These are phyloP conservation scores for Noctua fimbriata DNA, from an alignment of 2,888 invertebrate genomes.

Conservation along the genomic window DNA sequence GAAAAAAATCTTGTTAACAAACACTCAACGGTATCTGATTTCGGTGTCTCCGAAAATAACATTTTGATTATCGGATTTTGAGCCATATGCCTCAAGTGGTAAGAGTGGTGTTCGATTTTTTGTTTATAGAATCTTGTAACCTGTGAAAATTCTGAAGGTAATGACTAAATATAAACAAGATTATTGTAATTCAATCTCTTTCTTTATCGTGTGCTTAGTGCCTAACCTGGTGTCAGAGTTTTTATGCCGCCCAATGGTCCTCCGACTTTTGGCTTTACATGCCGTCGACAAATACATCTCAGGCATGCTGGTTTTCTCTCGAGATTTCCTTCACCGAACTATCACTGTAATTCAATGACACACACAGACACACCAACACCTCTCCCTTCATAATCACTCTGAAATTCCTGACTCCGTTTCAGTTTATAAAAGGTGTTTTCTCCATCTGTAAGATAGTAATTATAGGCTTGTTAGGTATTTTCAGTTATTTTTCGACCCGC, in stretches of 20 bases:
- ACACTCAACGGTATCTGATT: slow-evolving; percentile 65
- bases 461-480: no score
- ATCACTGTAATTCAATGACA: no score
- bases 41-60: slow-evolving; percentile 42
- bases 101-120: slow-evolving; percentile 6
- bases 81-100: slow-evolving; percentile 21
- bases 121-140: slow-evolving; percentile 8
- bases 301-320: no score
- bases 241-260: no score
- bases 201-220: no score
- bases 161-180: slow-evolving; percentile 42
- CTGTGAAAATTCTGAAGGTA: slow-evolving; percentile 32
- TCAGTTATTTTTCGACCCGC: no score
- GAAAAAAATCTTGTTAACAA: slow-evolving; percentile 65
- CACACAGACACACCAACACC: no score
- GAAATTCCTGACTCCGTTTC: not conserved
- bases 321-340: no score
- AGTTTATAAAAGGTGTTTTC: not conserved
- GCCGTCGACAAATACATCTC: no score
- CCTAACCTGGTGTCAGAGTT: no score
- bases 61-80: slow-evolving; percentile 37
- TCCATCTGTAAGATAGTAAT: not conserved
- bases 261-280: no score
- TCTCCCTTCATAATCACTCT: not conserved
- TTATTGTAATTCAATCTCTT: no score